phyloP scores from a whole-genome alignment of 2,797 vertebrate genomes.

The Holocentrus rufus region DNA sequence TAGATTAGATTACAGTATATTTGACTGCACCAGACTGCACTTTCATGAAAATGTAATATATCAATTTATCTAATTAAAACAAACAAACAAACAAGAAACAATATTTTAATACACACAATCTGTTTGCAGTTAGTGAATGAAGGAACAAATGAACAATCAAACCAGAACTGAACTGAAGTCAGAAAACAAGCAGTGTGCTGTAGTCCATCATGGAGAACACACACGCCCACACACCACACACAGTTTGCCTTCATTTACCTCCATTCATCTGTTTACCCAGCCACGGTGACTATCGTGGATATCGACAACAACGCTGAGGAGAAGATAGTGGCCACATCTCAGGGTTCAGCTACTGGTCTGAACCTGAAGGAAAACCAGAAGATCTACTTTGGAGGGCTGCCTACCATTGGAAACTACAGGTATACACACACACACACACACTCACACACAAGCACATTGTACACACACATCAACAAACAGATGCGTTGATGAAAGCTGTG shows the following conservation, averaged over 20 bases:
- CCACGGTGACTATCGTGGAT: slow-evolving; percentile 90
- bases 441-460: background rate
- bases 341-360: slow-evolving; percentile 91
- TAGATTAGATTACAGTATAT: background rate
- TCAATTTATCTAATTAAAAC: too few relatives aligned
- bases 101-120: too few relatives aligned
- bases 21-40: background rate
- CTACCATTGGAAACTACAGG: slow-evolving; percentile 93
- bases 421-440: slow-evolving; percentile 61
- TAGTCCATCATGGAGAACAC: too few relatives aligned
- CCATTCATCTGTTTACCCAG: slow-evolving; percentile 70
- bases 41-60: too few relatives aligned
- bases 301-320: slow-evolving; percentile 88
- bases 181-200: too few relatives aligned
- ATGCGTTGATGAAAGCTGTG: background rate
- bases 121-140: too few relatives aligned
- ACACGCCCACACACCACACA: background rate
- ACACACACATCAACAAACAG: background rate
- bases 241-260: background rate
- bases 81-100: too few relatives aligned
- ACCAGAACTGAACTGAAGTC: too few relatives aligned
- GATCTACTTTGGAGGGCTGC: slow-evolving; percentile 96
- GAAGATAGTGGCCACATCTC: slow-evolving; percentile 81
- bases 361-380: slow-evolving; percentile 92
- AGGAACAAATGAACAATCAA: too few relatives aligned